Evolutionary conservation across 2,113 vertebrate genomes (phyloP), one percentile per base, ranked within the genome.

Genomic region (Rattus rattus): DNA sequence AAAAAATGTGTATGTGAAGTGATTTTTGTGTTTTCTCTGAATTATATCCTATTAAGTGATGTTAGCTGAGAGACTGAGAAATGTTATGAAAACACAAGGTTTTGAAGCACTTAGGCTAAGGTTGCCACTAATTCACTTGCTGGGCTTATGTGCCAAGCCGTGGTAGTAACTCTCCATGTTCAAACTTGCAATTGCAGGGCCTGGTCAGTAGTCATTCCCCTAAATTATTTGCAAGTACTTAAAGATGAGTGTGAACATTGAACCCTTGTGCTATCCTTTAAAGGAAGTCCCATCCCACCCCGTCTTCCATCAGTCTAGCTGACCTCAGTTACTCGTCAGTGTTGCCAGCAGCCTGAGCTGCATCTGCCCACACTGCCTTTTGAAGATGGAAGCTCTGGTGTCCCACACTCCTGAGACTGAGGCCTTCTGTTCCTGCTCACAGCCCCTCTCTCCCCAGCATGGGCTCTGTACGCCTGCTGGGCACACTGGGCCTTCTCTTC

Each of bases 1-100:
- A 24, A 90, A 43, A 43, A 94, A n/a, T 36, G 52, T 24, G 5
- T 36, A 14, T 65, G n/a, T 17, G 12, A 8, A 70, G 43, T 87
- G 75, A 47, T 33, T 96, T 72, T 80, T 70, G 20, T 84, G 54
- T 92, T 92, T 93, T 65, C 79, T 92, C 0, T 80, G 77, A 61
- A 49, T 95, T 36, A 54, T 12, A 5, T 11, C 2, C 14, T 81
- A 36, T 86, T 80, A 70, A 63, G 17, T n/a, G 56, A 84, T 49
- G 30, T 24, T 88, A 33, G 67, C 67, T 70, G 52, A 92, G 84
- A 65, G 76, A 61, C 91, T 59, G 70, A 43, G 30, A 76, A 72
- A 19, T 24, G 2, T 65, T n/a, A n/a, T 70, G 67, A 81, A 33
- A 47, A 75, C 91, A 65, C 84, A 20, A 30, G 49, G 33, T 69